These are phyloP conservation scores for Cecropterus lyciades DNA, from an alignment of 1,140 invertebrate genomes.

Conservation along the genomic window DNA sequence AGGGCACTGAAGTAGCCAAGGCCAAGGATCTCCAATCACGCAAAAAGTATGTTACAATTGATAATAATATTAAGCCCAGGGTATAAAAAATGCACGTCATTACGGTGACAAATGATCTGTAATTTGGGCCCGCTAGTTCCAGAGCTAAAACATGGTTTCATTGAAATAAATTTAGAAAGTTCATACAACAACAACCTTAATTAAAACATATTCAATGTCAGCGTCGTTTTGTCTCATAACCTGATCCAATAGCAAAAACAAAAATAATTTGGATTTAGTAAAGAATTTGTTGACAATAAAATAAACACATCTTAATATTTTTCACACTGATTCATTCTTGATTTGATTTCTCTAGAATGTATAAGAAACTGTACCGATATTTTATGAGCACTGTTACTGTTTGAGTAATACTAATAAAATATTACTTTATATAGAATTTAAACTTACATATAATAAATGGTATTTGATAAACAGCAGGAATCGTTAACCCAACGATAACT, in stretches of 20 bases:
- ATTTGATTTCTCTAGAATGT: too few species aligned
- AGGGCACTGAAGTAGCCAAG: constrained; percentile 92
- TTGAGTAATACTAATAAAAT: too few species aligned
- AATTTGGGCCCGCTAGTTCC: constrained; percentile 95
- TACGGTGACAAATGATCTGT: constrained; percentile 95
- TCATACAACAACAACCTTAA: not conserved
- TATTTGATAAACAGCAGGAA: constrained; percentile 97
- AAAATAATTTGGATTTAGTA: too few species aligned
- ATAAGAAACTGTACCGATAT: too few species aligned
- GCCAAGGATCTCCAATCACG: constrained; percentile 92
- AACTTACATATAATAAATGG: constrained; percentile 96
- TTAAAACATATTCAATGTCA: not conserved
- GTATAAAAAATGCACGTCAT: constrained; percentile 96
- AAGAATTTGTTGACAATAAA: too few species aligned
- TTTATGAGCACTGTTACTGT: too few species aligned
- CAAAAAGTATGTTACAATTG: constrained; percentile 92
- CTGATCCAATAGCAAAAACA: too few species aligned
- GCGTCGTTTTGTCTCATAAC: too few species aligned
- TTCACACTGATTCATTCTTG: too few species aligned
- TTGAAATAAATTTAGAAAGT: not conserved
- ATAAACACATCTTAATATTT: too few species aligned
- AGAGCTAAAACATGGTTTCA: constrained; percentile 86
- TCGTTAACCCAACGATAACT: constrained; percentile 92
- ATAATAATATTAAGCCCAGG: constrained; percentile 91
- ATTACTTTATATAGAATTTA: constrained; percentile 1